Percentiles rank a stretch among this genome's conserved stretches.
Evolutionary conservation across 2,113 vertebrate species (phyloP).

Genomic region (Muntiacus muntjak): DNA sequence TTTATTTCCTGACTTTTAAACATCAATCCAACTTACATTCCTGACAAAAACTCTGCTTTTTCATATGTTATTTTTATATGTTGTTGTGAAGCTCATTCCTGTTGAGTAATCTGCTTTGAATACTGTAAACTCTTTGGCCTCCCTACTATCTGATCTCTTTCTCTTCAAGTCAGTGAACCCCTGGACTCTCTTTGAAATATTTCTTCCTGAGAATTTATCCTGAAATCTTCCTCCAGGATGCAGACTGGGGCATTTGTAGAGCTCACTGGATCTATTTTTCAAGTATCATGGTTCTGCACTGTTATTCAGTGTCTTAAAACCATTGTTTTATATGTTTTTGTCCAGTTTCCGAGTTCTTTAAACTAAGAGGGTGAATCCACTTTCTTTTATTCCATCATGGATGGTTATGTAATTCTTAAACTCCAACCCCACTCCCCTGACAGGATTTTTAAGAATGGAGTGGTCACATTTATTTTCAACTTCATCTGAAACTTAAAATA

Average conservation of each 20-base stretch:
- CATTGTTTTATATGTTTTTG: not conserved
- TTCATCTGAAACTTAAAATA: not conserved
- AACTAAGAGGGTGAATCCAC: not conserved
- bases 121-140: not conserved
- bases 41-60: not conserved
- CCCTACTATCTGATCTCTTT: not conserved
- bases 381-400: not conserved
- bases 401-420: not conserved
- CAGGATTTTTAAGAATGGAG: not conserved
- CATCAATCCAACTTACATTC: not conserved
- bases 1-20: not conserved
- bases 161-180: not conserved
- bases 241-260: not conserved
- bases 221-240: not conserved
- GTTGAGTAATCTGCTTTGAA: not conserved
- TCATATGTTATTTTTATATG: not conserved
- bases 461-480: not conserved
- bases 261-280: not conserved
- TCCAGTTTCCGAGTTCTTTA: not conserved
- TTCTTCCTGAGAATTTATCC: not conserved
- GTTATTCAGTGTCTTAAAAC: not conserved
- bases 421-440: not conserved
- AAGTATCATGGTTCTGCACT: not conserved
- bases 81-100: not conserved
- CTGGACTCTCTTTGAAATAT: not conserved